A percentile compares a stretch with the other conserved stretches of the same genome.
Evolutionary conservation across 1,140 invertebrate genomes (phyloP).

Genomic region (Drosophila virilis): DNA sequence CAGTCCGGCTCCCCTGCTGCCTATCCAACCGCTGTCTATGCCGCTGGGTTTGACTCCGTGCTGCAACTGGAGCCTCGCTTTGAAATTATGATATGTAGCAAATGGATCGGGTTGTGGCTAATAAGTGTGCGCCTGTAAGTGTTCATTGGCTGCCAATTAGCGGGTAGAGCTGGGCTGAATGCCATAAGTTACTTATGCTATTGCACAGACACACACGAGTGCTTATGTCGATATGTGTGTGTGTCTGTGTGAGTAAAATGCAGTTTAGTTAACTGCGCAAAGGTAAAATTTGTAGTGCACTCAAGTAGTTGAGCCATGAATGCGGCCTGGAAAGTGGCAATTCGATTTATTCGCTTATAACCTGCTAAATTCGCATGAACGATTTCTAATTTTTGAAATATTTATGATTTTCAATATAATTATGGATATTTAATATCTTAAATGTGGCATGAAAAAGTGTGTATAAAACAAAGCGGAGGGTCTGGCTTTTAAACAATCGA

Average conservation of each 20-base stretch:
- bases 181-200: conserved; percentile 18
- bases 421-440: too few relatives aligned
- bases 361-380: background rate
- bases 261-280: background rate
- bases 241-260: background rate
- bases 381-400: too few relatives aligned
- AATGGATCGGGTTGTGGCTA: conserved; percentile 45
- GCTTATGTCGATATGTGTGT: background rate
- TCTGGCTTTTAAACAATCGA: too few relatives aligned
- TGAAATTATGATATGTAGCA: conserved; percentile 72
- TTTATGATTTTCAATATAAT: too few relatives aligned
- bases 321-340: background rate
- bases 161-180: conserved; percentile 5
- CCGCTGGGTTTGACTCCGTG: conserved; percentile 12
- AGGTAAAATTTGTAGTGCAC: background rate
- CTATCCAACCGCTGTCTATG: conserved; percentile 1
- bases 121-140: conserved; percentile 56
- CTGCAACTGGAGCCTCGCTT: conserved; percentile 30
- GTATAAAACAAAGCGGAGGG: too few relatives aligned
- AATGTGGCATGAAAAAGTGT: too few relatives aligned
- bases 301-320: background rate
- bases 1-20: conserved; percentile 3
- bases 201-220: background rate
- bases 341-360: background rate
- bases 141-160: conserved; percentile 64